Evolutionary conservation across 2,888 invertebrate species (phyloP), one percentile per base, ranked within the genome.

Genomic region (Slavum lentiscoides): DNA sequence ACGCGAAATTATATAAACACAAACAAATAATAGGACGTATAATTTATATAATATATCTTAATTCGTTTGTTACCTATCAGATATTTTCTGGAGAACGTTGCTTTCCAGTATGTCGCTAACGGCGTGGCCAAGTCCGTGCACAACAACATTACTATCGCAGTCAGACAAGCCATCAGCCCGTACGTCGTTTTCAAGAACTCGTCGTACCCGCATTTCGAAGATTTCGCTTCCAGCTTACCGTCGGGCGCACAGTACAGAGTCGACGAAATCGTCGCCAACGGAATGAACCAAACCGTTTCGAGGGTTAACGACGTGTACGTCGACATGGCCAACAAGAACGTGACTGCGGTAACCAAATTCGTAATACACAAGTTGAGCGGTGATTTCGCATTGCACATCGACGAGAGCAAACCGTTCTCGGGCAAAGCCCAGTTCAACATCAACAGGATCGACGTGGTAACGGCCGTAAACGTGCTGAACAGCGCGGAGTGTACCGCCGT

Each of bases 131-230:
- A 49, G 3, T 53, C 64, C 0, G 13, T 64, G 9, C 53, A 74
- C 13, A 55, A 62, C 7, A 74, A 74, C 64, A 66, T 74, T 37
- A 53, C 74, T 30, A 23, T 64, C n/a, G 64, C 30, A 1, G 0
- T 74, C n/a, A 37, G 53, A 37, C 15, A 74, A 37, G 74, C 30
- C 3, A 43, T 64, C 53, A 30, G 15, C 4, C 64, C 53, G 7
- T 74, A 66, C 53, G 62, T 62, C 37, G 30, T 74, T 1, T 74
- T 53, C 64, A 74, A 74, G n/a, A 62, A 74, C 15, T 19, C 43
- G 15, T 62, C 74, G 0, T 55, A 64, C 30, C 53, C 74, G 4
- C 23, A 62, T 6, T 74, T 66, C 15, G 30, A 62, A 15, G n/a
- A n/a, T 37, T 74, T 74, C 55, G n/a, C 0, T 3, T 21, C 15